Evolutionary conservation across 64 coral and sea anemone genomes (phyloP), one percentile per base, ranked within the genome.

Genomic region (Pocillopora verrucosa): DNA sequence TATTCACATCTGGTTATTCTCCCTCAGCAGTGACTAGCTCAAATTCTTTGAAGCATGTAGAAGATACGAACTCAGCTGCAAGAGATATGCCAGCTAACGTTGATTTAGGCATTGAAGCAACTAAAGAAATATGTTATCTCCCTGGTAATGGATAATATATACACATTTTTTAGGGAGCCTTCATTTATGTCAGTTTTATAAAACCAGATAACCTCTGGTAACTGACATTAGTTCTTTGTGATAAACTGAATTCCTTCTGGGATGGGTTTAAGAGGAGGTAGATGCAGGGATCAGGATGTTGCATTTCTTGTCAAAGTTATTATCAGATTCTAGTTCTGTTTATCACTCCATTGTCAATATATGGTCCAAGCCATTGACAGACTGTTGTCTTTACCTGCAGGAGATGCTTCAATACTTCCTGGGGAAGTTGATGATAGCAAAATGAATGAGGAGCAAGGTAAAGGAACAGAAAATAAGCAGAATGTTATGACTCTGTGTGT

Each of bases 391-490:
- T 37, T 56, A 5, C 1, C 1, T 51, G 16, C 22, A 85, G 82
- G 51, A 25, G 22, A 65, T 58, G 82, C 26, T 56, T 85, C 41
- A 15, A 72, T 13, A 13, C 82, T 85, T 57, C 82, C 82, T 57
- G 82, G 82, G 64, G 82, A 85, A 14, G 82, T 85, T 70, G 82
- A 85, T 11, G 65, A 85, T 22, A 10, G 37, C 16, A 19, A 72
- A 26, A 72, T 11, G 45, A 5, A 36, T 26, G 36, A 25, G 9
- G 6, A 85, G 57, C 36, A 70, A 85, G 82, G 82, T 85, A 58
- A 22, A 1, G 17, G 19, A 38, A 22, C 15, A 51, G 19, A 57
- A 20, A 11, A 22, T 35, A 73, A 30, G 30, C 11, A 51, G 41
- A 30, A 30, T 63, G 61, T 3, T 15, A 15, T 63, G 4, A 70